Conservation (phyloP, 1,140 invertebrate species). For the Drosophila pectinifera region DNA sequence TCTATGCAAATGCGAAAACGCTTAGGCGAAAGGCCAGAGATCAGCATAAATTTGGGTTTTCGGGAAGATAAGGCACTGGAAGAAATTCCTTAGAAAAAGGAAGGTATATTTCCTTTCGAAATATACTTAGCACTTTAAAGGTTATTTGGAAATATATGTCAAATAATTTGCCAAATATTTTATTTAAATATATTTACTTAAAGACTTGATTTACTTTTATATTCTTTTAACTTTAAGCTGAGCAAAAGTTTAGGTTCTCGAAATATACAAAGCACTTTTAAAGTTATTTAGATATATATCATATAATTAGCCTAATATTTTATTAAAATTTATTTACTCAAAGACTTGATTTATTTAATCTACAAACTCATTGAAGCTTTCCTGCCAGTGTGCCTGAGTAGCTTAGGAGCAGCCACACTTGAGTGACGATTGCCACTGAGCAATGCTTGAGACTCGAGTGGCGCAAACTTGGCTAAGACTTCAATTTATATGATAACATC, state of each 20-base stretch:
- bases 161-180: too few relatives aligned
- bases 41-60: conserved; percentile 45
- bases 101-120: too few relatives aligned
- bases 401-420: conserved; percentile 43
- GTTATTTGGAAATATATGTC: too few relatives aligned
- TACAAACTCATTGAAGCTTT: background rate
- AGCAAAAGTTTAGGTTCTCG: too few relatives aligned
- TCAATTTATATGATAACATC: conserved; percentile 78
- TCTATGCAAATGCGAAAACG: conserved; percentile 41
- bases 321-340: background rate
- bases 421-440: conserved; percentile 47
- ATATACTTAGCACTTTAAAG: too few relatives aligned
- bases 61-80: conserved; percentile 9
- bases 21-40: conserved; percentile 26
- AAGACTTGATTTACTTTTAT: too few relatives aligned
- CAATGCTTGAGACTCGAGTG: conserved; percentile 59
- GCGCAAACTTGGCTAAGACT: conserved; percentile 71
- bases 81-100: too few relatives aligned
- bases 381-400: conserved; percentile 26
- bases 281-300: too few relatives aligned
- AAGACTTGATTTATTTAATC: too few relatives aligned
- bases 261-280: too few relatives aligned
- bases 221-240: too few relatives aligned
- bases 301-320: too few relatives aligned
- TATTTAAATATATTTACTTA: background rate